Evolutionary conservation across 2,797 vertebrate genomes (phyloP).

Genomic region (Petrocephalus schoutedeni): DNA sequence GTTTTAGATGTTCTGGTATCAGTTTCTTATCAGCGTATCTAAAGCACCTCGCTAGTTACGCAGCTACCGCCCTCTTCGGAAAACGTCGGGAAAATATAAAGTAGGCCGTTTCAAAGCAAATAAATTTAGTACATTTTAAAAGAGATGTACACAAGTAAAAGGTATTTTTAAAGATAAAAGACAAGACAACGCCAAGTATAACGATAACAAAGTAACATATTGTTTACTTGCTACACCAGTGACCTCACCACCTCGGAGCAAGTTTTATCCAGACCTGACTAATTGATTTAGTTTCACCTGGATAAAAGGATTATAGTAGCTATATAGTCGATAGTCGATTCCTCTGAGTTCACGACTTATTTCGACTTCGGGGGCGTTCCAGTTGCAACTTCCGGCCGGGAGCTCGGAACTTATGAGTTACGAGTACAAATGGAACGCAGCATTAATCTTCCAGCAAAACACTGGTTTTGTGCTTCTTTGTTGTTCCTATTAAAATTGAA

Average conservation of each 20-base stretch:
- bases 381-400: too few relatives aligned
- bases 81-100: not conserved
- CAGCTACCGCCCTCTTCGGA: not conserved
- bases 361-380: too few relatives aligned
- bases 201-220: not conserved
- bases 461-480: not conserved
- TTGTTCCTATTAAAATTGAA: not conserved
- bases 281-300: constrained; percentile 52
- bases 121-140: not conserved
- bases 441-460: not conserved
- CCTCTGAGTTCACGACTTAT: too few relatives aligned
- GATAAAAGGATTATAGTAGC: constrained; percentile 14
- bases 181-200: not conserved
- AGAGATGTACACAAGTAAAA: not conserved
- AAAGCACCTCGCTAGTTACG: not conserved
- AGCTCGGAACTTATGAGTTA: too few relatives aligned
- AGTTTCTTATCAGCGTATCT: not conserved
- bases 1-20: not conserved
- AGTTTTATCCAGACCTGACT: constrained; percentile 52
- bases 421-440: too few relatives aligned
- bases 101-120: not conserved
- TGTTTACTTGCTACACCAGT: not conserved
- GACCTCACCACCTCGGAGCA: not conserved
- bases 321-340: too few relatives aligned
- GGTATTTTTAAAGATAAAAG: not conserved